A percentile compares a stretch with the other conserved stretches of the same genome.
Evolutionary conservation across 1,140 invertebrate genomes (phyloP).

Genomic region (Homalodisca vitripennis): DNA sequence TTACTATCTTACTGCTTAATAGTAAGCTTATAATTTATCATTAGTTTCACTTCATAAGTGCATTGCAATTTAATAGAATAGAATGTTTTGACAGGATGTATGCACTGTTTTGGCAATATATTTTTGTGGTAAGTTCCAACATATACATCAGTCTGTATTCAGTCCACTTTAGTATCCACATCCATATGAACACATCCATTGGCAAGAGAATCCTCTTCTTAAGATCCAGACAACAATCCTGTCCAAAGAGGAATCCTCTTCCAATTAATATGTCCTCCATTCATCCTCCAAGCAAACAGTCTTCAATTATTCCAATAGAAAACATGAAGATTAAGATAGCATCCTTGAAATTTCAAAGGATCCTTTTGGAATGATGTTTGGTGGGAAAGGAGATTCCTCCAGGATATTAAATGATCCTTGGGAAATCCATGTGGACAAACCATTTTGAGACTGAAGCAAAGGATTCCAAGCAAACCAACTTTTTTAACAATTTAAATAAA

Average conservation of each 20-base stretch:
- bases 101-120: no score
- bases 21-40: no score
- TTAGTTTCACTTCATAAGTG: no score
- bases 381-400: conserved; percentile 14
- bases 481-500: not conserved
- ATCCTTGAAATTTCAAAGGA: not conserved
- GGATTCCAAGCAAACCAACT: not conserved
- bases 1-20: no score
- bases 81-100: no score
- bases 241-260: conserved; percentile 18
- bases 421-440: conserved; percentile 14
- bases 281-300: conserved; percentile 12
- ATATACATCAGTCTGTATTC: conserved; percentile 46
- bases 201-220: conserved; percentile 20
- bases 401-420: conserved; percentile 12
- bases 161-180: conserved; percentile 47
- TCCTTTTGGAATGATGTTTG: conserved; percentile 2
- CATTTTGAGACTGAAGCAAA: not conserved
- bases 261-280: conserved; percentile 4
- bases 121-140: no score
- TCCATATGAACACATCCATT: not conserved
- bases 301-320: conserved; percentile 5
- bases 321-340: not conserved
- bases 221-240: conserved; percentile 7
- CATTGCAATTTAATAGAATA: no score